Percentiles rank a stretch among this genome's conserved stretches.
Conservation (phyloP, 2,797 vertebrate genomes). For the Arctocebus calabarensis region DNA sequence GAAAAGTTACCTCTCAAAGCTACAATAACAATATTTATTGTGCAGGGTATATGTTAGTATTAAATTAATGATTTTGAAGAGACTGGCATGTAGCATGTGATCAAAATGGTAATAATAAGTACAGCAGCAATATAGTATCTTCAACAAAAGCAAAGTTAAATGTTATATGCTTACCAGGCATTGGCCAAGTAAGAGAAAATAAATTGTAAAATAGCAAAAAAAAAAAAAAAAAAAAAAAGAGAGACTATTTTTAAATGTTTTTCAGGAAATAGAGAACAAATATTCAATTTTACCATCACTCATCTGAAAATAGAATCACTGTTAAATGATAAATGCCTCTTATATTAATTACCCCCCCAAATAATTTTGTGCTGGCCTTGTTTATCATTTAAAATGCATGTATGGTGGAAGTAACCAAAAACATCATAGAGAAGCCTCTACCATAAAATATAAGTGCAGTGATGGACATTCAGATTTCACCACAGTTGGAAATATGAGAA, state of each 20-base stretch:
- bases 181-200: not conserved
- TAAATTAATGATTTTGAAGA: slow-evolving; percentile 42
- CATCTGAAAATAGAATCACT: not conserved
- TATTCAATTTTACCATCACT: not conserved
- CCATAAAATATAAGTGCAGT: not conserved
- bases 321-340: slow-evolving; percentile 46
- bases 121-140: not conserved
- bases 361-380: not conserved
- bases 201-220: not conserved
- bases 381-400: slow-evolving; percentile 52
- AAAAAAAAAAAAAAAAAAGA: not conserved
- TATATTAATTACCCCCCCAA: slow-evolving; percentile 31
- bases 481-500: slow-evolving; percentile 14
- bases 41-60: not conserved
- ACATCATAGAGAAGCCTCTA: not conserved
- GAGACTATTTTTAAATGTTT: not conserved
- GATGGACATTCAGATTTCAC: not conserved
- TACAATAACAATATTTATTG: not conserved
- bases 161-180: not conserved
- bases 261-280: slow-evolving; percentile 29
- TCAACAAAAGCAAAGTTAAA: slow-evolving; percentile 5
- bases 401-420: not conserved
- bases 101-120: not conserved
- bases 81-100: not conserved
- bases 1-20: slow-evolving; percentile 9